Base-by-base conservation (phyloP, 2,888 invertebrate genomes). In the Eudemis profundana region DNA sequence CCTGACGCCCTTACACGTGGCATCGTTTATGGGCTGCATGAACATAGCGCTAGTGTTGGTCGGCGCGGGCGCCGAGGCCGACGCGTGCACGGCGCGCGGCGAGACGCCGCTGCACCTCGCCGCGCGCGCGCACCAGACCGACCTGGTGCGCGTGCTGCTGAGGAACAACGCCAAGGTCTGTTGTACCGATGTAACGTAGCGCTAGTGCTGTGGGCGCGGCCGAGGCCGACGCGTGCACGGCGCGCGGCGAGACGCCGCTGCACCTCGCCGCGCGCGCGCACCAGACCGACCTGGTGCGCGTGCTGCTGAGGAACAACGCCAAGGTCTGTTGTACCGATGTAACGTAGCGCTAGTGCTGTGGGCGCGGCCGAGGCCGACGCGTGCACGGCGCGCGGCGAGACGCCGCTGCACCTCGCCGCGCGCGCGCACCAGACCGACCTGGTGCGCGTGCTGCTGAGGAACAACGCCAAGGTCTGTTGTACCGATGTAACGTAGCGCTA, bases 11-110 rank as follows among this genome's bases (percentile, higher is more conserved):
- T 94, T 99, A 23, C 99, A 99, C 91, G 99, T 99, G 68, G 98
- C 99, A 5, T 96, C 98, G 75, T 99, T 99, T 93, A 99, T 99
- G 99, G 99, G 99, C 67, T 98, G 98, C 88, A 98, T 99, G 97
- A 98, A 99, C 92, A 99, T 99, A 81, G 99, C 99, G 70, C 96
- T 99, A 78, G 98, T 97, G 73, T 74, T 99, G 82, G 94, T 99
- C 69, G 73, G 95, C 95, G 98, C 98, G 77, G 98, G 98, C 70
- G 98, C 98, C 17, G 96, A 96, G 79, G 97, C 98, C 0, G 98
- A 99, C 91, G 96, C 97, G 61, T 96, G 97, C 67, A 99, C 99
- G 0, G 97, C 99, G 19, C 93, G 99, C 17, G 99, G 98, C 0
- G 99, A 99, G 92, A 99, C 99, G 0, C 98, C 99, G 1, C 93